Percentiles rank a stretch among this genome's conserved stretches.
phyloP scores from a whole-genome alignment of 2,797 vertebrate genomes.

The Lutjanus argentimaculatus region DNA sequence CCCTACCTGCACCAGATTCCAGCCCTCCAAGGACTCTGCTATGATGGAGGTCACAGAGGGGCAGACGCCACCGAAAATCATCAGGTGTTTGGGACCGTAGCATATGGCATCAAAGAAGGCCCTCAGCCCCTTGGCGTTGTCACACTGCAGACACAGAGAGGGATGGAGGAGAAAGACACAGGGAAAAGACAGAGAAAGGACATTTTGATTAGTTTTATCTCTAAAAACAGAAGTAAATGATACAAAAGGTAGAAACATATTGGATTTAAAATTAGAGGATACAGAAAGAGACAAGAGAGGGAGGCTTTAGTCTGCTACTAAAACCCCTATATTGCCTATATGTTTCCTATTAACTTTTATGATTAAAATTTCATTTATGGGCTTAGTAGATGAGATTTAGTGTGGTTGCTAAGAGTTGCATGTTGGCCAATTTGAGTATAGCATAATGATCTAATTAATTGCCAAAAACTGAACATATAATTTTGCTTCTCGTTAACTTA shows the following conservation, averaged over 20 bases:
- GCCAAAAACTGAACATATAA: too few relatives aligned
- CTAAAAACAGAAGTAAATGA: background rate
- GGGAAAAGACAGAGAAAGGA: background rate
- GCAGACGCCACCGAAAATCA: slow-evolving; percentile 99
- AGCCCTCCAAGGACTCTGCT: slow-evolving; percentile 97
- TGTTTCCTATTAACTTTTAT: too few relatives aligned
- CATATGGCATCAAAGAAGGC: slow-evolving; percentile 99
- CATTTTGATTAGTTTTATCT: slow-evolving; percentile 16
- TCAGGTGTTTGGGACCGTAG: slow-evolving; percentile 98
- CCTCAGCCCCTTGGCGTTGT: slow-evolving; percentile 98
- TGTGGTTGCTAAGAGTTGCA: too few relatives aligned
- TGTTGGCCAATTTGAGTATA: too few relatives aligned
- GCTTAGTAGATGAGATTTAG: too few relatives aligned
- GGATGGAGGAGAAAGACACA: background rate
- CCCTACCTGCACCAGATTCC: slow-evolving; percentile 99
- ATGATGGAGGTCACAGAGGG: slow-evolving; percentile 99
- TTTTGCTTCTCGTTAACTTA: too few relatives aligned
- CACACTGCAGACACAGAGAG: slow-evolving; percentile 88
- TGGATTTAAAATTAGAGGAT: background rate
- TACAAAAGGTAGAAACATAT: background rate
- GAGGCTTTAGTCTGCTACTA: background rate
- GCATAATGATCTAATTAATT: too few relatives aligned
- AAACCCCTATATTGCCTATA: too few relatives aligned
- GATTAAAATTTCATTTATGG: too few relatives aligned
- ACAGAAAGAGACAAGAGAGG: background rate